Evolutionary conservation across 2,888 invertebrate genomes (phyloP).

Genomic region (Limenitis camilla): DNA sequence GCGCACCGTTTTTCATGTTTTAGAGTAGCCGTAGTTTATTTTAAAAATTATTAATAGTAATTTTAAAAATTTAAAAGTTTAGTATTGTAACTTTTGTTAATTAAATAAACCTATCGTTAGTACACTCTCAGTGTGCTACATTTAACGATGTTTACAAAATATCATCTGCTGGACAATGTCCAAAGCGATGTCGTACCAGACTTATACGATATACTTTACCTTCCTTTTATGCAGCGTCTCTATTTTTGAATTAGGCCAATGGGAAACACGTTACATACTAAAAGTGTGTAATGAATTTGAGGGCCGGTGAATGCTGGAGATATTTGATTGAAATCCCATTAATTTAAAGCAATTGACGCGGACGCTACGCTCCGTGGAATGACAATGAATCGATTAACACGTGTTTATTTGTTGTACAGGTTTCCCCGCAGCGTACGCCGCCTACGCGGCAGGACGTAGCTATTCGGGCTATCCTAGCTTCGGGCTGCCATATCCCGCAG

Average conservation of each 20-base stretch:
- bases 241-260: conserved; percentile 59
- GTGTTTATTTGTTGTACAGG: conserved; percentile 77
- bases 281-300: conserved; percentile 40
- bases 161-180: conserved; percentile 63
- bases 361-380: conserved; percentile 8
- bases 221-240: conserved; percentile 59
- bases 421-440: conserved; percentile 96
- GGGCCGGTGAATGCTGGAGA: conserved; percentile 35
- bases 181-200: conserved; percentile 58
- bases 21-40: conserved; percentile 44
- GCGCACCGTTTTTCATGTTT: conserved; percentile 22
- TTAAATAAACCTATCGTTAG: conserved; percentile 43
- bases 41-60: conserved; percentile 21
- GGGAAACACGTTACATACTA: conserved; percentile 47
- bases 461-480: conserved; percentile 98
- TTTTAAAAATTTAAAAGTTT: conserved; percentile 32
- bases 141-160: conserved; percentile 63
- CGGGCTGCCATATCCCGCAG: conserved; percentile 98
- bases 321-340: conserved; percentile 22
- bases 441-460: conserved; percentile 96
- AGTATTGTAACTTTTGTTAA: conserved; percentile 30
- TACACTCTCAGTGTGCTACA: conserved; percentile 52
- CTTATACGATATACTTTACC: conserved; percentile 47
- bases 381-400: conserved; percentile 31
- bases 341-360: conserved; percentile 46